phyloP scores from a whole-genome alignment of 2,888 invertebrate species.

The Drosophila setosimentum region DNA sequence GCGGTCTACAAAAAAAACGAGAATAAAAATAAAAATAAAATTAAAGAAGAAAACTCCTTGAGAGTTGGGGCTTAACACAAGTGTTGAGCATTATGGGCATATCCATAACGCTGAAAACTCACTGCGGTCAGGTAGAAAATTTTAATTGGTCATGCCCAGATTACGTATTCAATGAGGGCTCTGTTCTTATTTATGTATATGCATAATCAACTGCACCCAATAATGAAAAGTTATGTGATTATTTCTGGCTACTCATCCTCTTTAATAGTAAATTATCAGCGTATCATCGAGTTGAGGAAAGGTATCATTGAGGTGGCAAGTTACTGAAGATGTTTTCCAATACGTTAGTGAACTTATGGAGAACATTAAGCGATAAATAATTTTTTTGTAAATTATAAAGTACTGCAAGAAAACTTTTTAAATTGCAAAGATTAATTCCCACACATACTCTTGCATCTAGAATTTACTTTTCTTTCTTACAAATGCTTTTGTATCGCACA shows the following conservation, averaged over 20 bases:
- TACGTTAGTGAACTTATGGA: neutral
- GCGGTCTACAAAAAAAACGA: conserved; percentile 30
- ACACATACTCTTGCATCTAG: neutral
- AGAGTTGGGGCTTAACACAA: conserved; percentile 12
- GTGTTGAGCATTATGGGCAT: conserved; percentile 39
- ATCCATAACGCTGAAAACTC: conserved; percentile 31
- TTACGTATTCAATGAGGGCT: conserved; percentile 39
- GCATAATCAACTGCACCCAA: conserved; percentile 33
- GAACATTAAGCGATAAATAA: neutral
- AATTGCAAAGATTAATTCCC: neutral
- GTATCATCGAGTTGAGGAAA: neutral
- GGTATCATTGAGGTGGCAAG: neutral
- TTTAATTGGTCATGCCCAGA: conserved; percentile 65
- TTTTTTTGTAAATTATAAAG: neutral
- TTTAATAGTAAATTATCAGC: conserved; percentile 2
- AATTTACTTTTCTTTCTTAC: neutral
- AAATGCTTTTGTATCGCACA: neutral
- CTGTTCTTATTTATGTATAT: conserved; percentile 22
- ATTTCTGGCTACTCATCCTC: conserved; percentile 68
- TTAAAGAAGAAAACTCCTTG: conserved; percentile 27
- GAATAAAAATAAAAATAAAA: too few species aligned
- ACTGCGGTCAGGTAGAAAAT: conserved; percentile 67
- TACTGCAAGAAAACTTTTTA: neutral
- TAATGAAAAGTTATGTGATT: conserved; percentile 64
- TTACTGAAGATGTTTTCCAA: neutral